Evolutionary conservation across 2,888 invertebrate species (phyloP), one percentile per base, ranked within the genome.

Genomic region (Drosophila melanosoma): DNA sequence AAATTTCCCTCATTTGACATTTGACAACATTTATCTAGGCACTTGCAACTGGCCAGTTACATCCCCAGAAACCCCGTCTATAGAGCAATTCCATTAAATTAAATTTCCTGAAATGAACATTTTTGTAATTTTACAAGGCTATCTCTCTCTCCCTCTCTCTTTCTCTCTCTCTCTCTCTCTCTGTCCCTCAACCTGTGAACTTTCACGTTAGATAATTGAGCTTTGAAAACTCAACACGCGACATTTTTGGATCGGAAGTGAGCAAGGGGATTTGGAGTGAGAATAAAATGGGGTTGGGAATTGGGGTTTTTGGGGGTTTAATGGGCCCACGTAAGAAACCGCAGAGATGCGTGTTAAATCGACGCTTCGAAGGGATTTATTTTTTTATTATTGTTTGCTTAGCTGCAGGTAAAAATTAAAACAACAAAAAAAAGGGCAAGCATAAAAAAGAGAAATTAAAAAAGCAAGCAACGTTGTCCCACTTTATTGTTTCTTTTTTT

Each of bases 51-150:
- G 42, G 7, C 57, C 59, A 70, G 65, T 49, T 74, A 56, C 38
- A n/a, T 8, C 0, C 42, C 26, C 32, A 8, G 17, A 15, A 23
- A 57, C 66, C 59, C 40, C 54, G 17, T 11, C 36, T 26, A 38
- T 6, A 17, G 29, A 48, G 66, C 82, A 66, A 85, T 82, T 69
- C 68, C 76, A 70, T 75, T 81, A 81, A 87, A 81, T 81, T 68
- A 75, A 84, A 83, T 81, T 72, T 81, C 82, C 79, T 79, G 82
- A 75, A 87, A 85, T 89, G 84, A 81, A 79, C 64, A 79, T 87
- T 89, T 75, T 74, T 73, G 71, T 72, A 54, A 60, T 70, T 63
- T 66, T 74, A 59, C 64, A 69, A 65, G 73, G 58, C 20, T 35
- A 1, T 12, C 7, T 52, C 48, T 7, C 26, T 12, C 51, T 1